These are phyloP conservation scores for Stomorhina lunata DNA, from an alignment of 2,888 invertebrate species.

Conservation along the genomic window DNA sequence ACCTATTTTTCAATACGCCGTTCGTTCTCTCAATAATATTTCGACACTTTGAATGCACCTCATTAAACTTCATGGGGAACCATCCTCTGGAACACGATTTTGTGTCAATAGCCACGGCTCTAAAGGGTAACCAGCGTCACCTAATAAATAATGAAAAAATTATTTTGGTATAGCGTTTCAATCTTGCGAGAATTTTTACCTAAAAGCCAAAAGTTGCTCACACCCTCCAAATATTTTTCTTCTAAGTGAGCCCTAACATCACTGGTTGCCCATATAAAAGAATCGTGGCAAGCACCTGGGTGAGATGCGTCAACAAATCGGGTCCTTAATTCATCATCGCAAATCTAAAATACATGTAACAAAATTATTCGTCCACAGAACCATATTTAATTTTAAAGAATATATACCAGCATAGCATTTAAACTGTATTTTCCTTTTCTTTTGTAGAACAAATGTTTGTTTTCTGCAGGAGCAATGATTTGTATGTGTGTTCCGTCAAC, in stretches of 20 bases:
- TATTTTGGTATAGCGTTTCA: not conserved
- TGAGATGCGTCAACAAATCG: slow-evolving; percentile 16
- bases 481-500: slow-evolving; percentile 19
- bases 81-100: slow-evolving; percentile 35
- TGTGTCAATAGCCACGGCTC: slow-evolving; percentile 5
- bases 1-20: not conserved
- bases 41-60: not conserved
- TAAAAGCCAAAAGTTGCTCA: slow-evolving; percentile 37
- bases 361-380: not conserved
- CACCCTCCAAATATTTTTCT: slow-evolving; percentile 27
- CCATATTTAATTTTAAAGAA: not conserved
- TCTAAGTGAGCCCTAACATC: slow-evolving; percentile 38
- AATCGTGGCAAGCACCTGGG: slow-evolving; percentile 44
- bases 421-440: slow-evolving; percentile 21
- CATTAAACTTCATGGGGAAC: too few relatives aligned
- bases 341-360: slow-evolving; percentile 28
- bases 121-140: slow-evolving; percentile 41
- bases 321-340: slow-evolving; percentile 35
- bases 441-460: slow-evolving; percentile 35
- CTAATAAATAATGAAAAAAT: slow-evolving; percentile 3
- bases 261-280: slow-evolving; percentile 51
- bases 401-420: slow-evolving; percentile 18
- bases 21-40: not conserved
- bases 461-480: slow-evolving; percentile 32
- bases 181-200: slow-evolving; percentile 19